Conservation (phyloP, 2,888 invertebrate genomes). For the Anthophora plumipes region DNA sequence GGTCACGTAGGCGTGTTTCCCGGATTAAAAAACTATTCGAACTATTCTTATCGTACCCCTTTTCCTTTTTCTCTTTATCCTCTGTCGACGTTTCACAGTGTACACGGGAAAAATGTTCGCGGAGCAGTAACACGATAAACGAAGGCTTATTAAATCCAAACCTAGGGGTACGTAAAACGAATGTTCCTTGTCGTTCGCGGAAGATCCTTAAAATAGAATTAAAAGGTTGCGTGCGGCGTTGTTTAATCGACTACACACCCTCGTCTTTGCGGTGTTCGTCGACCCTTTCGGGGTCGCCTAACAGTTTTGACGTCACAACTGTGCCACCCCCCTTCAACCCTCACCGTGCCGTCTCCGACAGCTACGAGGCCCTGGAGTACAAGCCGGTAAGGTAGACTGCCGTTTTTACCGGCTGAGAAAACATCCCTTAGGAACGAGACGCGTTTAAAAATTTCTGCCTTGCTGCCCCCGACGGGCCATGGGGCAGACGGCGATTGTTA, state of each 20-base stretch:
- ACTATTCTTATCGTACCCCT: not conserved
- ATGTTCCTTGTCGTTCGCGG: conserved; percentile 38
- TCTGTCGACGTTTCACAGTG: not conserved
- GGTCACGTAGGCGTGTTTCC: no score
- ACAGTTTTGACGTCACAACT: conserved; percentile 59
- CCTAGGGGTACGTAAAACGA: conserved; percentile 1
- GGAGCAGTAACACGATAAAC: conserved; percentile 1
- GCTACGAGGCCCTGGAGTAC: conserved; percentile 9
- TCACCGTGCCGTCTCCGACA: not conserved
- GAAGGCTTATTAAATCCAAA: conserved; percentile 20
- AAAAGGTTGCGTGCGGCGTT: conserved; percentile 56
- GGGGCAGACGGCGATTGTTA: conserved; percentile 31
- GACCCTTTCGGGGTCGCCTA: conserved; percentile 55
- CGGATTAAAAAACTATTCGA: no score
- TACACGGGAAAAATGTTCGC: not conserved
- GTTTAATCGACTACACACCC: conserved; percentile 56
- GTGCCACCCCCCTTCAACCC: not conserved
- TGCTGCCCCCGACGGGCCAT: not conserved
- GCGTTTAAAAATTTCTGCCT: conserved; percentile 43
- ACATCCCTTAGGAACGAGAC: conserved; percentile 33
- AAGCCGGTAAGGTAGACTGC: conserved; percentile 47
- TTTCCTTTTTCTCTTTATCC: not conserved
- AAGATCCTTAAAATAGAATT: conserved; percentile 53
- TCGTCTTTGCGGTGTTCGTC: conserved; percentile 44
- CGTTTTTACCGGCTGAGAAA: conserved; percentile 46